Base-by-base conservation (phyloP, 1,140 invertebrate genomes). In the Mylabris phalerata region DNA sequence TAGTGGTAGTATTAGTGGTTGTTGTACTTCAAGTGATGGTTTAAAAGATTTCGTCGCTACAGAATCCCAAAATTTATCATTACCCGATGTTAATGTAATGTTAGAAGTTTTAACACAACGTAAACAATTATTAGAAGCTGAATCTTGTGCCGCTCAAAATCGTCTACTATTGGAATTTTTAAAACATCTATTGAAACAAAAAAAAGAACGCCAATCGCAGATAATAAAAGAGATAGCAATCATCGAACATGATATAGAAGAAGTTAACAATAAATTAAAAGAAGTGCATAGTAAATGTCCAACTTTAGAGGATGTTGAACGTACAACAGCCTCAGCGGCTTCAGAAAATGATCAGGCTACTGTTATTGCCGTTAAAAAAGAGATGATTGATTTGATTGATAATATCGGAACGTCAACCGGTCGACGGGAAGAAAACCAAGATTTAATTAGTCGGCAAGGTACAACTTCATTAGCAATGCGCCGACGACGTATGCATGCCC, bases 91-190 rank as follows among this genome's bases (percentile, higher is more conserved):
- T 0, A 89, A 92, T 68, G 80, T 85, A 2, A 87, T 95, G 80
- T 73, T 95, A 19, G 86, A 90, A 66, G 80, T 93, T 25, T 74
- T 95, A 46, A 85, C 83, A 2, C 84, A 88, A 54, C 79, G 88
- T 38, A 92, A 93, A 73, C 82, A 89, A 46, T 75, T 90, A 27
- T 74, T 95, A 9, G 88, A 93, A 75, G 85, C 87, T 0, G 89
- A 92, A 69, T 86, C 86, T 1, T 82, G 82, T 60, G 82, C 85
- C 1, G 84, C 87, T 13, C 90, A 94, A 72, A 88, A 88, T 68
- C 80, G 86, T 59, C 73, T 96, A 9, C 72, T 95, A 4, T 84
- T 90, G 71, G 90, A 94, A 68, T 96, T 97, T 72, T 76, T 96
- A 3, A 82, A 84, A 50, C 84, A 91, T 73, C 76, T 95, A 44